These are phyloP conservation scores for Nerophis ophidion DNA, from an alignment of 2,113 vertebrate species.

Conservation along the genomic window DNA sequence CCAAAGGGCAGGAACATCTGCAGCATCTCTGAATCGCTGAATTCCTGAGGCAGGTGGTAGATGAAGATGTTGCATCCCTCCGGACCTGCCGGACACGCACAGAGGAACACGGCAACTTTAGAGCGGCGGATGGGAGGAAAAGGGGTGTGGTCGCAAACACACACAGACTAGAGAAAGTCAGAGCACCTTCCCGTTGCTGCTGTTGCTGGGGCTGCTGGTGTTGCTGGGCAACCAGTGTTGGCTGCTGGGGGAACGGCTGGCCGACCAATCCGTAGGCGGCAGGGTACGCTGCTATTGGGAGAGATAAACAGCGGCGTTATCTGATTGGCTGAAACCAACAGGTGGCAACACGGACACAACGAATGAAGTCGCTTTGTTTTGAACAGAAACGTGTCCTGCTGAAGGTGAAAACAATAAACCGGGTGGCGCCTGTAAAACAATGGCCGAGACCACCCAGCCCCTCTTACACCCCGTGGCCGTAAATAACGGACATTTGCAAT, in stretches of 20 bases:
- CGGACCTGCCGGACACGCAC: constrained; percentile 74
- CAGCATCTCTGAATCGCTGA: constrained; percentile 92
- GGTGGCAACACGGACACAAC: constrained; percentile 55
- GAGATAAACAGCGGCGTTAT: constrained; percentile 40
- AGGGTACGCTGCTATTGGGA: constrained; percentile 81
- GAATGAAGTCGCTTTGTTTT: constrained; percentile 36
- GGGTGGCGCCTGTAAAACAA: constrained; percentile 39
- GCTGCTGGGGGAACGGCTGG: constrained; percentile 83
- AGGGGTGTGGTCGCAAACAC: constrained; percentile 43
- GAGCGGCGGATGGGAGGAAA: constrained; percentile 24
- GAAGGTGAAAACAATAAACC: constrained; percentile 68
- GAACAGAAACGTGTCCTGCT: constrained; percentile 48
- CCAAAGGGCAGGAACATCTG: constrained; percentile 98
- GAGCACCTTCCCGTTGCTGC: constrained; percentile 83
- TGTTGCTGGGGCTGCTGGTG: constrained; percentile 81
- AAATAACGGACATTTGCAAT: constrained; percentile 10
- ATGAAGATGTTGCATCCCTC: constrained; percentile 98
- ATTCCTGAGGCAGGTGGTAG: constrained; percentile 98
- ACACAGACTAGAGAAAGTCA: constrained; percentile 43
- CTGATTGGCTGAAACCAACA: constrained; percentile 57
- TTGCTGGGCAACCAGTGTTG: constrained; percentile 81
- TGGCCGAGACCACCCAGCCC: constrained; percentile 27
- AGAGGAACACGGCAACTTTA: constrained; percentile 39
- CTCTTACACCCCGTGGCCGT: constrained; percentile 2
- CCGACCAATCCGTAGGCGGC: constrained; percentile 86